phyloP scores from a whole-genome alignment of 2,113 vertebrate genomes.

The Eulemur rufifrons region DNA sequence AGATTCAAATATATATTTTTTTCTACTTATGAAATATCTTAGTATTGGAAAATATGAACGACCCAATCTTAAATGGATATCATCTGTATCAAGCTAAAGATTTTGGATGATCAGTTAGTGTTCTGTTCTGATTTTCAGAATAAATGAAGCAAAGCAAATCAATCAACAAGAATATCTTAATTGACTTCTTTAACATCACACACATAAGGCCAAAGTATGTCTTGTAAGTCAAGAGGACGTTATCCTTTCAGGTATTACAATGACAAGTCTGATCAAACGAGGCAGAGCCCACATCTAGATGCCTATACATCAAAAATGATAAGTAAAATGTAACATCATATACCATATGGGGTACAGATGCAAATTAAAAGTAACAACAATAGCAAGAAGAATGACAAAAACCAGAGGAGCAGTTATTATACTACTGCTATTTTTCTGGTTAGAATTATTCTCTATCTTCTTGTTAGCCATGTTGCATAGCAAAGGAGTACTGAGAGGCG shows the following conservation, averaged over 20 bases:
- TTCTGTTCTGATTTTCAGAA: slow-evolving; percentile 31
- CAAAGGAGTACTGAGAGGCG: neutral
- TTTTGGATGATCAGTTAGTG: neutral
- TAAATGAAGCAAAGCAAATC: neutral
- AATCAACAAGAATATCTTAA: neutral
- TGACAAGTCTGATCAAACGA: neutral
- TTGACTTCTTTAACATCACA: neutral
- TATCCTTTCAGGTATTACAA: neutral
- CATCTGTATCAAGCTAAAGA: neutral
- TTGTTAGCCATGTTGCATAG: neutral
- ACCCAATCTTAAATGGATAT: neutral
- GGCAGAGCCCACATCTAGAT: neutral
- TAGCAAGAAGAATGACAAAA: neutral
- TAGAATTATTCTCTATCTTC: neutral
- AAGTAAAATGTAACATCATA: neutral
- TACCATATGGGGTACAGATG: neutral
- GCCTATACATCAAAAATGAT: slow-evolving; percentile 10
- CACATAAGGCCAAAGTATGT: slow-evolving; percentile 1
- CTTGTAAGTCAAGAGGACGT: neutral
- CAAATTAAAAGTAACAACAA: slow-evolving; percentile 12
- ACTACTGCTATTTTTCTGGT: neutral
- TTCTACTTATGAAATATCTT: neutral
- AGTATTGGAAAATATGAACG: neutral
- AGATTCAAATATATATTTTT: neutral
- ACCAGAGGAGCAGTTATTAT: neutral